Evolutionary conservation across 2,888 invertebrate genomes (phyloP).

Genomic region (Pelosia muscerda): DNA sequence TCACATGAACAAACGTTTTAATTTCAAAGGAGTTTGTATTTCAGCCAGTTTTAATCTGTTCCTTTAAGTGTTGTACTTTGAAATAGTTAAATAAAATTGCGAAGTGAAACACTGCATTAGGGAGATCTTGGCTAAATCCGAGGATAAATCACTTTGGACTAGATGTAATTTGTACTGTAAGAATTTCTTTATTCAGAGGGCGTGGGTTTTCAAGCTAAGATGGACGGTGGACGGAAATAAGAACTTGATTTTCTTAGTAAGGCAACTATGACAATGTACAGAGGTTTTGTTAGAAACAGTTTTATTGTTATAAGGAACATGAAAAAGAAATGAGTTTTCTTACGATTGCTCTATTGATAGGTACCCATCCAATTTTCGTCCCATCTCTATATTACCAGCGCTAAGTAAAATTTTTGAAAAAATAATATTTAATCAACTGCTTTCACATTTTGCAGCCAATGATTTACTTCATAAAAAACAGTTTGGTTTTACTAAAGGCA

Average conservation of each 20-base stretch:
- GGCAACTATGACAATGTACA: slow-evolving; percentile 5
- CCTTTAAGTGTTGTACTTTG: slow-evolving; percentile 21
- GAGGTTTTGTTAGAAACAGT: background rate
- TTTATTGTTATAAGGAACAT: background rate
- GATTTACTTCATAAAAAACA: too few species aligned
- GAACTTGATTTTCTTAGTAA: slow-evolving; percentile 1
- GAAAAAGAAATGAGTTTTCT: background rate
- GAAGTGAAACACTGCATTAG: slow-evolving; percentile 37
- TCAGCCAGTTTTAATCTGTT: slow-evolving; percentile 32
- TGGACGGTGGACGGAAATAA: slow-evolving; percentile 16
- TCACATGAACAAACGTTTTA: slow-evolving; percentile 11
- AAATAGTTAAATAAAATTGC: slow-evolving; percentile 13
- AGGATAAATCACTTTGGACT: slow-evolving; percentile 37
- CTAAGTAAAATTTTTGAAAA: too few species aligned
- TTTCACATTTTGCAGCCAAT: too few species aligned
- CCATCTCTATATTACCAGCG: too few species aligned
- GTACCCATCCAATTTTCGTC: too few species aligned
- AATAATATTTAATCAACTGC: too few species aligned
- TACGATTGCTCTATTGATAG: background rate
- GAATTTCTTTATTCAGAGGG: slow-evolving; percentile 33
- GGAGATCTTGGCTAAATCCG: slow-evolving; percentile 24
- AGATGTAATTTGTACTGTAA: slow-evolving; percentile 46
- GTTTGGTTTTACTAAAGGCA: too few species aligned
- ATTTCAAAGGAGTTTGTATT: slow-evolving; percentile 33
- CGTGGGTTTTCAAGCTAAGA: slow-evolving; percentile 18